Conservation (phyloP, 2,113 vertebrate genomes). For the Rostratula benghalensis region DNA sequence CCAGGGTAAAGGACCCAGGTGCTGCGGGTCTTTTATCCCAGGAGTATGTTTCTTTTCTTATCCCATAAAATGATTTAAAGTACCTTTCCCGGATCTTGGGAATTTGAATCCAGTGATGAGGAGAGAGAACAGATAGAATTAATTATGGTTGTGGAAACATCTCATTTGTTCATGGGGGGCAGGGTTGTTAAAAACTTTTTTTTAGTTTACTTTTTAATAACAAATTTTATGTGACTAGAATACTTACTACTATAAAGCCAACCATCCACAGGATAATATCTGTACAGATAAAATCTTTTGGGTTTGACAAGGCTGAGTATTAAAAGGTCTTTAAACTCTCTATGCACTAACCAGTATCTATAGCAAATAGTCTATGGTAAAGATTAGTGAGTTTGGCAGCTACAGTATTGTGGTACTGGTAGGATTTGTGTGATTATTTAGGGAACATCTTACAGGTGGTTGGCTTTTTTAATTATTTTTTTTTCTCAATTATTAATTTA, state of each 20-base stretch:
- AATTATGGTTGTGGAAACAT: not conserved
- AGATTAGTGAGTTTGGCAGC: not conserved
- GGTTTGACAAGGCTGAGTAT: not conserved
- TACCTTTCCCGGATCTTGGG: not conserved
- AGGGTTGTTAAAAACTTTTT: not conserved
- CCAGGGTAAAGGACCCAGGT: not conserved
- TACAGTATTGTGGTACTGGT: not conserved
- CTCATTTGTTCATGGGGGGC: not conserved
- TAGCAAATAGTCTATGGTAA: not conserved
- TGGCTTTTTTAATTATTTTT: not conserved
- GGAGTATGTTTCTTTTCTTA: not conserved
- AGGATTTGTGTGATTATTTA: not conserved
- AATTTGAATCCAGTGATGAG: not conserved
- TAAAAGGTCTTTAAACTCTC: not conserved
- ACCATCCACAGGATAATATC: not conserved
- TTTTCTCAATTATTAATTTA: not conserved
- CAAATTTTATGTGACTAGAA: rapidly evolving
- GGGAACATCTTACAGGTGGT: not conserved
- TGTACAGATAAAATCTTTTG: not conserved
- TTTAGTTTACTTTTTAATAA: not conserved
- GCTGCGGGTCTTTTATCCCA: not conserved
- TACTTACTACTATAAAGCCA: not conserved
- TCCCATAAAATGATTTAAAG: not conserved
- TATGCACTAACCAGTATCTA: not conserved
- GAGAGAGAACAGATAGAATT: not conserved